These are phyloP conservation scores for Fukomys damarensis DNA, from an alignment of 2,113 vertebrate species.

Conservation along the genomic window DNA sequence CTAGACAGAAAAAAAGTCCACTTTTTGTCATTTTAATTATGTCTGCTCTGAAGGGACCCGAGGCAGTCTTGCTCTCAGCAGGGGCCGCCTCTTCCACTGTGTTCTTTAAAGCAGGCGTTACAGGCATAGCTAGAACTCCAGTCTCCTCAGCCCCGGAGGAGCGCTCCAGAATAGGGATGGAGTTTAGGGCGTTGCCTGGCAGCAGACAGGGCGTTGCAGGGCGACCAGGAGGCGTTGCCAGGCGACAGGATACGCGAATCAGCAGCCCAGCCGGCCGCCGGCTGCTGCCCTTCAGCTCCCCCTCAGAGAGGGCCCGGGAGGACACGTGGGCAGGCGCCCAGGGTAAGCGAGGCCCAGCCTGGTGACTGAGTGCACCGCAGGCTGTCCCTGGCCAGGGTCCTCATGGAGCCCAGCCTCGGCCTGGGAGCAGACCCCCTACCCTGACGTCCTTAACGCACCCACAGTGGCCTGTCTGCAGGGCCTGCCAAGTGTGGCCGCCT, in stretches of 20 bases:
- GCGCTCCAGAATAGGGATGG: no score
- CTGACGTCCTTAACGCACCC: background rate
- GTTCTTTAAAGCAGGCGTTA: background rate
- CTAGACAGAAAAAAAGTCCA: background rate
- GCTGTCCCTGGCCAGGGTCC: background rate
- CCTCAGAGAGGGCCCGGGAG: background rate
- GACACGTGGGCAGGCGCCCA: background rate
- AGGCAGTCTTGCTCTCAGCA: background rate
- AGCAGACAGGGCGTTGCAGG: background rate
- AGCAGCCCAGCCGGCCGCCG: background rate
- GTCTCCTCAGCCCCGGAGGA: fast-evolving
- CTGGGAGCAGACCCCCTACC: background rate
- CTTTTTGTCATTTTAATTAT: background rate
- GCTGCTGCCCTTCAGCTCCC: background rate
- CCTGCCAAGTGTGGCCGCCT: background rate
- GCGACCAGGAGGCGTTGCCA: background rate
- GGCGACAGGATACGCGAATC: background rate
- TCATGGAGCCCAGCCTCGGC: background rate
- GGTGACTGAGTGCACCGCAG: background rate
- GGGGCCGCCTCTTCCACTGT: background rate
- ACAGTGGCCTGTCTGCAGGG: background rate
- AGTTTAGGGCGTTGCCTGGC: background rate
- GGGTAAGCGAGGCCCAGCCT: background rate
- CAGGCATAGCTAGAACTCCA: fast-evolving
- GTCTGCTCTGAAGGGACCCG: background rate